phyloP scores from a whole-genome alignment of 2,797 vertebrate species.

The Gambusia yucatana region DNA sequence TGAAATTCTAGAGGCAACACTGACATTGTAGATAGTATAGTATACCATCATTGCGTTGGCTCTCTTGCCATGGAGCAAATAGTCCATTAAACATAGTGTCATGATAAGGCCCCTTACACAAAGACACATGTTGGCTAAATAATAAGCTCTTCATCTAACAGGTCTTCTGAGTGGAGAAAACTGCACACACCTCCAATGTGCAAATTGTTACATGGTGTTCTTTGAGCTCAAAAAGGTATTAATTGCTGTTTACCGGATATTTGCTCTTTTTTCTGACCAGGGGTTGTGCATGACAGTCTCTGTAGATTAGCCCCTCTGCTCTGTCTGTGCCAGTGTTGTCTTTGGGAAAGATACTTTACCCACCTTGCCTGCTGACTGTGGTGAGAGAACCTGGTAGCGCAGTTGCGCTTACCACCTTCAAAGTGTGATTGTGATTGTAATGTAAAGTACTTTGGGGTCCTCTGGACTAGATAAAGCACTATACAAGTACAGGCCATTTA shows the following conservation, averaged over 20 bases:
- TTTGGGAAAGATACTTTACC: too few relatives aligned
- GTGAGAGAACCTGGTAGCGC: too few relatives aligned
- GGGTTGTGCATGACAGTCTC: neutral
- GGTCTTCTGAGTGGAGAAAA: neutral
- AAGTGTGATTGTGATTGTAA: too few relatives aligned
- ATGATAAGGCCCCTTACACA: neutral
- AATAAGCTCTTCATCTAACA: neutral
- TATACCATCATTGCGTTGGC: neutral
- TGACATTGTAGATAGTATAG: neutral
- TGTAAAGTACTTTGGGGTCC: too few relatives aligned
- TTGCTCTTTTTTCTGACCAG: neutral
- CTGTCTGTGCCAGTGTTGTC: too few relatives aligned
- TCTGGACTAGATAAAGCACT: too few relatives aligned
- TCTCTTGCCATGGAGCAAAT: neutral
- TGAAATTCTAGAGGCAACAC: neutral
- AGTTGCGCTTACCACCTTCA: too few relatives aligned
- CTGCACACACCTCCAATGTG: neutral
- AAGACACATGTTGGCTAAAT: neutral
- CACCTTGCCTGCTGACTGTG: too few relatives aligned
- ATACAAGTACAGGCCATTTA: too few relatives aligned
- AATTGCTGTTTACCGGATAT: neutral
- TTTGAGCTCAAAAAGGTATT: too few relatives aligned
- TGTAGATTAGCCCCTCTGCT: too few relatives aligned
- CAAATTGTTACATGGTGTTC: neutral
- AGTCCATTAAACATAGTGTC: neutral